phyloP scores from a whole-genome alignment of 2,797 vertebrate species.

The Lithobates sylvaticus region DNA sequence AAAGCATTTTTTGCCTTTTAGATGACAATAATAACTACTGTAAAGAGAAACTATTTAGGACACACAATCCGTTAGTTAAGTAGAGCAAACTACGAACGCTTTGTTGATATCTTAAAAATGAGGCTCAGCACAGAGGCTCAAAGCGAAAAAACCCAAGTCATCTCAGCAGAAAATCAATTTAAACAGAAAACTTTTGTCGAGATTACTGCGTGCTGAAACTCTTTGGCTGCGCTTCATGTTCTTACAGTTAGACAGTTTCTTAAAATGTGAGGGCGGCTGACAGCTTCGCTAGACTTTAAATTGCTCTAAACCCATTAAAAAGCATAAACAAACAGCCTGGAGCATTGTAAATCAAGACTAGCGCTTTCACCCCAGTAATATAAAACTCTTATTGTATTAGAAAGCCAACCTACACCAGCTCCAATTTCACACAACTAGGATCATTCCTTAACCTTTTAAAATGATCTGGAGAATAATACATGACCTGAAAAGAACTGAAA shows the following conservation, averaged over 20 bases:
- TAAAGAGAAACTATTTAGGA: conserved; percentile 47
- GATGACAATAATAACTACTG: conserved; percentile 16
- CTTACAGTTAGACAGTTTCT: conserved; percentile 59
- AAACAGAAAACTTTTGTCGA: conserved; percentile 61
- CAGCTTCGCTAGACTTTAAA: conserved; percentile 59
- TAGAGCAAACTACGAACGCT: conserved; percentile 49
- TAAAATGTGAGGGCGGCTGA: conserved; percentile 60
- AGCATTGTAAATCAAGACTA: conserved; percentile 50
- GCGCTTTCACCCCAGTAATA: conserved; percentile 44
- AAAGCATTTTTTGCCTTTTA: conserved; percentile 14
- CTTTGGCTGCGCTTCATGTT: conserved; percentile 58
- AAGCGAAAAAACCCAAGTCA: conserved; percentile 55
- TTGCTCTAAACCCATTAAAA: conserved; percentile 62
- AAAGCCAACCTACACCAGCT: conserved; percentile 35
- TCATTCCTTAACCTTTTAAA: conserved; percentile 50
- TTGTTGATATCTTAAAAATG: conserved; percentile 44
- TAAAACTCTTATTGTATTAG: conserved; percentile 52
- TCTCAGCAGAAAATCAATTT: conserved; percentile 63
- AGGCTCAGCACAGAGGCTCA: conserved; percentile 45
- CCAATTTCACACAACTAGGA: conserved; percentile 29
- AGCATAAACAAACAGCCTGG: conserved; percentile 58
- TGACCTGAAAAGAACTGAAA: conserved; percentile 15
- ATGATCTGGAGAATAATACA: conserved; percentile 36
- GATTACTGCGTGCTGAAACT: conserved; percentile 55
- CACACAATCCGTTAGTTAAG: conserved; percentile 26